These are phyloP conservation scores for Schizaphis graminum DNA, from an alignment of 2,888 invertebrate genomes.

Conservation along the genomic window DNA sequence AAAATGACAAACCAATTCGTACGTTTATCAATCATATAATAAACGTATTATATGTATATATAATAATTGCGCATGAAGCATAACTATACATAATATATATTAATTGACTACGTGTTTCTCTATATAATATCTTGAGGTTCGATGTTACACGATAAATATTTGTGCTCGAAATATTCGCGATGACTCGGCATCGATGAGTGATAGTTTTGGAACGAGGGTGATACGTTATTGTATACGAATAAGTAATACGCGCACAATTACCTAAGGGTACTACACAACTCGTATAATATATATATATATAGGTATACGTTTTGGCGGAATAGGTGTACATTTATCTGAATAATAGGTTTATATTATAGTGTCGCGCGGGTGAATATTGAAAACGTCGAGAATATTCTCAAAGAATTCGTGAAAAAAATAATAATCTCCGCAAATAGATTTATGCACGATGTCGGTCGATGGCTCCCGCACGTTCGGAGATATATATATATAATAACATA, in stretches of 20 bases:
- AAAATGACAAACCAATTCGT: neutral
- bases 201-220: neutral
- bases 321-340: neutral
- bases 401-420: neutral
- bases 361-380: neutral
- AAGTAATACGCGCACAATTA: neutral
- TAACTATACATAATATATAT: neutral
- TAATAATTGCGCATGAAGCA: neutral
- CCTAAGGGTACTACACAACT: neutral
- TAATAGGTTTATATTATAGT: neutral
- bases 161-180: neutral
- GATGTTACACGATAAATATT: neutral
- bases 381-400: neutral
- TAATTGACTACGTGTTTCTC: neutral
- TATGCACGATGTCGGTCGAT: constrained; percentile 42
- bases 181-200: neutral
- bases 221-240: neutral
- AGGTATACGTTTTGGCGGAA: neutral
- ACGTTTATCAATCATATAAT: neutral
- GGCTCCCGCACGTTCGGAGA: neutral
- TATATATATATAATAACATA: neutral
- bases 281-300: neutral
- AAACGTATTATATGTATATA: too few relatives aligned
- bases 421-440: neutral
- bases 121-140: neutral